Evolutionary conservation across 2,797 vertebrate genomes (phyloP).

Genomic region (Catostomus latipinnis): DNA sequence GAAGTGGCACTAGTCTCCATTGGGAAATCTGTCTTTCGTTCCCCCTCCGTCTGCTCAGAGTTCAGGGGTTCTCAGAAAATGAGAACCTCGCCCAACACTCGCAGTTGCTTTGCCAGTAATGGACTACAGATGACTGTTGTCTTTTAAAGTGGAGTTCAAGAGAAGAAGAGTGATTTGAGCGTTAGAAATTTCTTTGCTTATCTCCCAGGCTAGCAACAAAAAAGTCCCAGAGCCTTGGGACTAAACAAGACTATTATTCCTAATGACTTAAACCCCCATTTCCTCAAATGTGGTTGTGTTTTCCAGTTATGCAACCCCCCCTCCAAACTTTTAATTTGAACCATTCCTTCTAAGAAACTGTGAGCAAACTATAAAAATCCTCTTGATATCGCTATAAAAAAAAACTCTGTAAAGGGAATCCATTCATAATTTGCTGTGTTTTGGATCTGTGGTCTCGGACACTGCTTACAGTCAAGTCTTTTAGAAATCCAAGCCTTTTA

Average conservation of each 20-base stretch:
- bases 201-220: slow-evolving; percentile 3
- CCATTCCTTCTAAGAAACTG: slow-evolving; percentile 24
- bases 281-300: not conserved
- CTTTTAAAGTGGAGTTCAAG: slow-evolving; percentile 16
- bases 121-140: slow-evolving; percentile 32
- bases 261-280: slow-evolving; percentile 24
- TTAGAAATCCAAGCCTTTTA: slow-evolving; percentile 68
- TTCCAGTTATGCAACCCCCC: slow-evolving; percentile 42
- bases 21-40: slow-evolving; percentile 69
- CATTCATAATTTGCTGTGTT: slow-evolving; percentile 75
- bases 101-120: slow-evolving; percentile 1
- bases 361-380: slow-evolving; percentile 20
- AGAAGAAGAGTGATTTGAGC: not conserved
- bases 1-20: slow-evolving; percentile 67
- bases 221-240: slow-evolving; percentile 7
- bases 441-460: slow-evolving; percentile 64
- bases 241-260: slow-evolving; percentile 30
- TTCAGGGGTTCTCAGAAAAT: slow-evolving; percentile 59
- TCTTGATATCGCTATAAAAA: slow-evolving; percentile 57
- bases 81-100: slow-evolving; percentile 4
- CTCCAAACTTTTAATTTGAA: slow-evolving; percentile 45
- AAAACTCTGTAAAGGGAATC: slow-evolving; percentile 63
- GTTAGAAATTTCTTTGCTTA: slow-evolving; percentile 7
- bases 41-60: slow-evolving; percentile 53
- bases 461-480: slow-evolving; percentile 74